Evolutionary conservation across 2,797 vertebrate species (phyloP).

Genomic region (Cyprinella venusta): DNA sequence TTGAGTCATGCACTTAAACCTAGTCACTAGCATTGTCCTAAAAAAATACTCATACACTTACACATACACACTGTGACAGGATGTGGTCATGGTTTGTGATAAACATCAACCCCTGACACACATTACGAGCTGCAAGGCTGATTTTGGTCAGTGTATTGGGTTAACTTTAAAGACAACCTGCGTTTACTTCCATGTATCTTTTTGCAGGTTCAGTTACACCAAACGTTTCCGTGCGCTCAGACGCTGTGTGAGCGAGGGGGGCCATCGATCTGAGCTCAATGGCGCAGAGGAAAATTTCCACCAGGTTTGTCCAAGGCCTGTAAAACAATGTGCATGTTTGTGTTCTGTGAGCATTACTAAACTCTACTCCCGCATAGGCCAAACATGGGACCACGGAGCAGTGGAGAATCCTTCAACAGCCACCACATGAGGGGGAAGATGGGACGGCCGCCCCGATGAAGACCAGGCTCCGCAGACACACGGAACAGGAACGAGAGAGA

Average conservation of each 20-base stretch:
- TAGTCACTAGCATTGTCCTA: conserved; percentile 18
- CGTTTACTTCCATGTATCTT: not conserved
- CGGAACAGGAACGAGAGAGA: conserved; percentile 76
- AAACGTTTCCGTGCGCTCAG: conserved; percentile 91
- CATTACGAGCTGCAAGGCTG: conserved; percentile 54
- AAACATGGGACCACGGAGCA: conserved; percentile 54
- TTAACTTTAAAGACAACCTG: conserved; percentile 41
- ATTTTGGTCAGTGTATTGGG: conserved; percentile 46
- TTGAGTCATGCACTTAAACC: not conserved
- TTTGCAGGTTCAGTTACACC: conserved; percentile 89
- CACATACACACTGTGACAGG: conserved; percentile 41
- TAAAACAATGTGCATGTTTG: not conserved
- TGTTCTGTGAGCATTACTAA: not conserved
- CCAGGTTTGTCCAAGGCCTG: conserved; percentile 72
- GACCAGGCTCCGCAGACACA: conserved; percentile 86
- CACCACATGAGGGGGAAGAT: conserved; percentile 73
- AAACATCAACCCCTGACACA: conserved; percentile 29
- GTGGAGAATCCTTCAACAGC: conserved; percentile 63
- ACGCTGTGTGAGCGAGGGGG: conserved; percentile 83
- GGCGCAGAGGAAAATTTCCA: conserved; percentile 77
- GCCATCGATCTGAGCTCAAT: conserved; percentile 85
- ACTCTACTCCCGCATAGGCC: conserved; percentile 17
- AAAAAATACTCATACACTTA: conserved; percentile 12
- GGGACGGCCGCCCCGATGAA: conserved; percentile 83
- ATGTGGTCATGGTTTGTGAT: conserved; percentile 57